Evolutionary conservation across 2,797 vertebrate species (phyloP).

Genomic region (Psittacula echo): DNA sequence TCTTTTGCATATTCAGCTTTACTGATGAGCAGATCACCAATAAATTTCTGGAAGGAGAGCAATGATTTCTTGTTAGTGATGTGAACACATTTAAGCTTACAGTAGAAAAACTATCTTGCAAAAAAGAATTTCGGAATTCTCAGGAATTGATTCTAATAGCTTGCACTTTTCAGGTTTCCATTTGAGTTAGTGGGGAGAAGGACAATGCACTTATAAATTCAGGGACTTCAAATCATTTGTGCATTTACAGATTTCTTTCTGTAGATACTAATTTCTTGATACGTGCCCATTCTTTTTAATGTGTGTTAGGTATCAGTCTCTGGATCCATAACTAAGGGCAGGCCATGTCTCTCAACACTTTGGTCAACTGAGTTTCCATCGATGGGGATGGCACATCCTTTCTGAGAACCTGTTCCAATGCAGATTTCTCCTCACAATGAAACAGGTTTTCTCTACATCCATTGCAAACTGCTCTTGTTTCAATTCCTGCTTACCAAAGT

Average conservation of each 20-base stretch:
- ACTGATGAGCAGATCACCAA: neutral
- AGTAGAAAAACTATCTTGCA: neutral
- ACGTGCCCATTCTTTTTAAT: neutral
- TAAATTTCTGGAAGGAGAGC: neutral
- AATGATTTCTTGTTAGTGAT: neutral
- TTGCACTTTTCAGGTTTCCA: neutral
- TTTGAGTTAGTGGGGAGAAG: neutral
- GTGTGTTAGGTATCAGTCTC: neutral
- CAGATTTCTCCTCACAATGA: neutral
- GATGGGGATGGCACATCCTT: neutral
- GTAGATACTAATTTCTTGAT: neutral
- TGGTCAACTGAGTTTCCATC: neutral
- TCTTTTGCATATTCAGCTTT: neutral
- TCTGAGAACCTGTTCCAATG: neutral
- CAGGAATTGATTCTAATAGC: neutral
- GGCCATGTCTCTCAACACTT: neutral
- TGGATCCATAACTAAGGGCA: neutral
- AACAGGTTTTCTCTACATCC: neutral
- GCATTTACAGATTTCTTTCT: neutral
- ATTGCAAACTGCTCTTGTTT: neutral
- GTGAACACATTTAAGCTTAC: neutral
- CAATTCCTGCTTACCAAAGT: neutral
- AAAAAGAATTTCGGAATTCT: neutral
- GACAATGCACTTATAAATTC: accelerated
- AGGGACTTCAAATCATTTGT: neutral